phyloP scores from a whole-genome alignment of 2,113 vertebrate genomes.

The Ceyx cyanopectus region DNA sequence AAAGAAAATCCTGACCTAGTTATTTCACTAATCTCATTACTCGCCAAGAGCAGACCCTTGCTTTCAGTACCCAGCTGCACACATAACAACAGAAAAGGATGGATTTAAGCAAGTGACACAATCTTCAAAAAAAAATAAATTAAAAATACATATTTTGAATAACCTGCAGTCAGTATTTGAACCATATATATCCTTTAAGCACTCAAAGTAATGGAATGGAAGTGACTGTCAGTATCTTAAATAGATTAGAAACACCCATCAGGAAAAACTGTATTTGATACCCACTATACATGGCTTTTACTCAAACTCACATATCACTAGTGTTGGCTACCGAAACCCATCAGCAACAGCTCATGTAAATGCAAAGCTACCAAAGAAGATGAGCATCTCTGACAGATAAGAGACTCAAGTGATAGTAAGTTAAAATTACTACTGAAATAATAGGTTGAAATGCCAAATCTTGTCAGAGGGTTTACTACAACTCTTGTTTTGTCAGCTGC shows the following conservation, averaged over 20 bases:
- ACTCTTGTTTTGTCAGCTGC: background rate
- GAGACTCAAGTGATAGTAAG: background rate
- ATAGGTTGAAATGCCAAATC: background rate
- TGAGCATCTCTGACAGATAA: background rate
- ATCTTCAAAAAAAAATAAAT: background rate
- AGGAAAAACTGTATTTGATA: background rate
- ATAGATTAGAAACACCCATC: background rate
- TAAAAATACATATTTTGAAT: background rate
- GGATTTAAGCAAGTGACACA: background rate
- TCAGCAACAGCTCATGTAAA: background rate
- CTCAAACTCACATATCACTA: background rate
- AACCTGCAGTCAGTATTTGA: background rate
- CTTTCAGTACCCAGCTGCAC: background rate
- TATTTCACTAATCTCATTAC: conserved; percentile 38
- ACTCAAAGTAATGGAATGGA: background rate
- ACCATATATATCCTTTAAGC: background rate
- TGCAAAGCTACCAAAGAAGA: background rate
- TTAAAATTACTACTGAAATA: background rate
- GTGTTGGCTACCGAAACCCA: background rate
- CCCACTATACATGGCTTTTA: background rate
- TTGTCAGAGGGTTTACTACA: background rate
- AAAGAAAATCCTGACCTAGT: conserved; percentile 17
- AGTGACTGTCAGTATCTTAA: background rate
- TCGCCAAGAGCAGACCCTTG: background rate
- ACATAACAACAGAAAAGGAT: background rate